phyloP scores from a whole-genome alignment of 2,888 invertebrate species.

The Lasioglossum lativentre region DNA sequence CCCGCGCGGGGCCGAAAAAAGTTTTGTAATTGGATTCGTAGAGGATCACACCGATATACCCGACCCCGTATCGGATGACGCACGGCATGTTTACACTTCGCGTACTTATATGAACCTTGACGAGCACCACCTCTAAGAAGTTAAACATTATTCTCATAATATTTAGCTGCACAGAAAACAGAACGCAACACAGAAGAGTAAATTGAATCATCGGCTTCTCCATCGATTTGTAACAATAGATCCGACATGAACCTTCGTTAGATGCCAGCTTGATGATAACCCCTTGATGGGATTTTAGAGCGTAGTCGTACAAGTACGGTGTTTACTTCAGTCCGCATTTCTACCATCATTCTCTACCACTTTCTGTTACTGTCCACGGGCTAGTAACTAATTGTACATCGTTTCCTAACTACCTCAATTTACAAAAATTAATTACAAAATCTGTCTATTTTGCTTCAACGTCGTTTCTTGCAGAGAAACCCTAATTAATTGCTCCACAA shows the following conservation, averaged over 20 bases:
- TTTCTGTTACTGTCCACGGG: background rate
- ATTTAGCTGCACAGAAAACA: background rate
- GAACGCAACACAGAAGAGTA: background rate
- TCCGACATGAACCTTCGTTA: constrained; percentile 22
- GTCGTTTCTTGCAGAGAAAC: no score
- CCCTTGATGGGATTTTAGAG: constrained; percentile 19
- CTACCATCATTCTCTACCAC: background rate
- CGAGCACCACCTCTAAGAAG: no score
- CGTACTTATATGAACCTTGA: no score
- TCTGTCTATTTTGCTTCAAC: no score
- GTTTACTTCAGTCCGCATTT: background rate
- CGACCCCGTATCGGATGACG: no score
- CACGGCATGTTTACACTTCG: no score
- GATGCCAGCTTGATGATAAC: constrained; percentile 13
- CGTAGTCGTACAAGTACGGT: constrained; percentile 21
- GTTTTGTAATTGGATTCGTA: no score
- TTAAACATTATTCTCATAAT: background rate
- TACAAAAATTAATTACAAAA: no score
- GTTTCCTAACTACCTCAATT: background rate
- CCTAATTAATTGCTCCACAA: no score
- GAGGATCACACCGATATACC: no score
- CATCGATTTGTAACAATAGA: constrained; percentile 3
- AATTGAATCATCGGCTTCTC: constrained; percentile 17
- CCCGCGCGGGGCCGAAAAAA: no score
- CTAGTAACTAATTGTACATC: background rate